Conservation (phyloP, 2,888 invertebrate species). For the Drosophila paucipuncta region DNA sequence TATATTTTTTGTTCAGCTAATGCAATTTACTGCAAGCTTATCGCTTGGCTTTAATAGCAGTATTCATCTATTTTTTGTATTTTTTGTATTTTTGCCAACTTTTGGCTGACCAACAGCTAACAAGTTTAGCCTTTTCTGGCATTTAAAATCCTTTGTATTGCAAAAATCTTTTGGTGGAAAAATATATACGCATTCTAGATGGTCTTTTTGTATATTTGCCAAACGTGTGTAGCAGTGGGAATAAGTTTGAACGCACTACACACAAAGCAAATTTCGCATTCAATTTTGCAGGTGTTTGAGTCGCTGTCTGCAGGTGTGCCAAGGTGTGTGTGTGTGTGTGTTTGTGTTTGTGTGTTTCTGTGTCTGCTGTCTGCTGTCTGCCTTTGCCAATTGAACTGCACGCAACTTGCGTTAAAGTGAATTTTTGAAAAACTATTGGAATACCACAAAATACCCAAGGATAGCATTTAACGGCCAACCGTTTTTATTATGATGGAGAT, state of each 20-base stretch:
- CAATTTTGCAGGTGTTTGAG: slow-evolving; percentile 76
- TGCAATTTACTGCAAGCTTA: slow-evolving; percentile 10
- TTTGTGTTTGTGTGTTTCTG: slow-evolving; percentile 4
- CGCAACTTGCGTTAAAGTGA: slow-evolving; percentile 49
- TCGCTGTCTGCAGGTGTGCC: slow-evolving; percentile 51
- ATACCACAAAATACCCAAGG: slow-evolving; percentile 20
- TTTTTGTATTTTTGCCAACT: neutral
- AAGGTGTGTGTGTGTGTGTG: slow-evolving; percentile 24
- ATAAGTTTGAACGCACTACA: slow-evolving; percentile 60
- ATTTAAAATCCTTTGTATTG: slow-evolving; percentile 65
- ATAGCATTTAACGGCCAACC: neutral
- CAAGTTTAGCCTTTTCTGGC: slow-evolving; percentile 20
- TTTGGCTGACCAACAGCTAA: slow-evolving; percentile 19
- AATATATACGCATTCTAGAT: slow-evolving; percentile 30
- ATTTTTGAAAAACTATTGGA: slow-evolving; percentile 52
- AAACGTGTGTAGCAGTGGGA: slow-evolving; percentile 41
- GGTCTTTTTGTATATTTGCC: slow-evolving; percentile 15
- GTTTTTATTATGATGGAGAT: neutral
- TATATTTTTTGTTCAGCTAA: neutral
- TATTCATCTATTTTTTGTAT: neutral
- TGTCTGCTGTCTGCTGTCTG: slow-evolving; percentile 41
- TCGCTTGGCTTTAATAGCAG: neutral
- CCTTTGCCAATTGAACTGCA: slow-evolving; percentile 48
- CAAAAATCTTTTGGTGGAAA: slow-evolving; percentile 66
- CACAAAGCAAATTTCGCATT: slow-evolving; percentile 76